A percentile compares a stretch with the other conserved stretches of the same genome.
Conservation (phyloP, 2,888 invertebrate species). For the Oegoconia quadripuncta region DNA sequence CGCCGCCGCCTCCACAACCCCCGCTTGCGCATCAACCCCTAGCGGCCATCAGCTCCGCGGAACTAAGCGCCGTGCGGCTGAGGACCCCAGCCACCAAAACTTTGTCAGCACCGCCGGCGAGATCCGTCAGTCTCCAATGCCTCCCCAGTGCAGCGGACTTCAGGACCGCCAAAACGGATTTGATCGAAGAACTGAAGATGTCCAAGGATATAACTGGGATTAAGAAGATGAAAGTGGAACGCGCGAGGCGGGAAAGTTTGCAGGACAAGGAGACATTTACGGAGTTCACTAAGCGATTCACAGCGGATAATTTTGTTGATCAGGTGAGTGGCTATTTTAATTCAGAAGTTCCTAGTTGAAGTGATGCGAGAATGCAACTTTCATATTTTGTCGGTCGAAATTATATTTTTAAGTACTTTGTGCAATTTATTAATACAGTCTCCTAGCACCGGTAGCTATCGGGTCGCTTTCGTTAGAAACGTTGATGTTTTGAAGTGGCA, state of each 20-base stretch:
- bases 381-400: neutral
- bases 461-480: neutral
- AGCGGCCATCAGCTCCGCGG: conserved; percentile 93
- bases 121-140: conserved; percentile 88
- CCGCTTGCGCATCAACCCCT: conserved; percentile 82
- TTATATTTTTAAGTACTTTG: too few species aligned
- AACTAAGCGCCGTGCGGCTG: conserved; percentile 90
- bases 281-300: conserved; percentile 91
- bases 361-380: conserved; percentile 5
- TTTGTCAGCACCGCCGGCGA: conserved; percentile 82
- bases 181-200: conserved; percentile 95
- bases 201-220: conserved; percentile 96
- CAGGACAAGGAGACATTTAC: conserved; percentile 90
- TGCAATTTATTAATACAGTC: too few species aligned
- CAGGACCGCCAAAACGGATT: conserved; percentile 87
- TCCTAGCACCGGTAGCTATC: neutral
- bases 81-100: conserved; percentile 88
- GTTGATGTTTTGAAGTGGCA: conserved; percentile 16
- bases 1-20: conserved; percentile 52
- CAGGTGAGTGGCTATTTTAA: conserved; percentile 82
- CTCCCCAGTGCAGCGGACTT: conserved; percentile 83
- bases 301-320: conserved; percentile 92
- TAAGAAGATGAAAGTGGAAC: conserved; percentile 93
- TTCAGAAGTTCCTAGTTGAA: neutral
- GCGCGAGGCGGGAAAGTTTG: conserved; percentile 89